Evolutionary conservation across 2,113 vertebrate species (phyloP).

Genomic region (Myotis davidii): DNA sequence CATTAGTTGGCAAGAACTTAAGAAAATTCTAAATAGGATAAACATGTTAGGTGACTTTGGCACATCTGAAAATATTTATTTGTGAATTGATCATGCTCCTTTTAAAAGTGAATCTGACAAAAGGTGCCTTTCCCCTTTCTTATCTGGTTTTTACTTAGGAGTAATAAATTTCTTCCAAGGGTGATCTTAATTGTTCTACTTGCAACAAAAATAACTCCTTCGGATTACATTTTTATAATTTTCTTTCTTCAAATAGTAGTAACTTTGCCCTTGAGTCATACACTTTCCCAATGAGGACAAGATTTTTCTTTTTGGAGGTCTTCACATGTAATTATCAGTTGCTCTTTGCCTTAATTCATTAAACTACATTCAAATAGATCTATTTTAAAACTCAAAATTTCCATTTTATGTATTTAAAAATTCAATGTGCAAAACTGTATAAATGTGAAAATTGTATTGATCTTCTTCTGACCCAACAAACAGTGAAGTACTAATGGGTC

Average conservation of each 20-base stretch:
- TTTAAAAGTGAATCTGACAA: background rate
- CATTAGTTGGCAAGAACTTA: slow-evolving; percentile 43
- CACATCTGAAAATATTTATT: slow-evolving; percentile 55
- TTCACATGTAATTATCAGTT: slow-evolving; percentile 37
- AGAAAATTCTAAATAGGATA: slow-evolving; percentile 50
- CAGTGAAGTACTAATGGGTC: background rate
- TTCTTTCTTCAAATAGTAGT: background rate
- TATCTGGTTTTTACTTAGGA: background rate
- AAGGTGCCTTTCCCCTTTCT: background rate
- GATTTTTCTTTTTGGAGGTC: background rate
- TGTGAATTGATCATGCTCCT: background rate
- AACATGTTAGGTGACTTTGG: slow-evolving; percentile 52
- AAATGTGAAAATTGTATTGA: background rate
- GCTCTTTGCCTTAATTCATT: slow-evolving; percentile 28
- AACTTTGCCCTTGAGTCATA: slow-evolving; percentile 38
- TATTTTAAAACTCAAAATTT: background rate
- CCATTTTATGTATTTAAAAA: background rate
- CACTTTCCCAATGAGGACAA: background rate
- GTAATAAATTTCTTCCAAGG: background rate
- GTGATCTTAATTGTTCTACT: slow-evolving; percentile 21
- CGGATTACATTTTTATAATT: slow-evolving; percentile 26
- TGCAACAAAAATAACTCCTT: slow-evolving; percentile 28
- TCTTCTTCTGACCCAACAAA: background rate
- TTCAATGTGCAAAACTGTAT: background rate
- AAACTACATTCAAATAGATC: background rate